These are phyloP conservation scores for Drosophila anomalata DNA, from an alignment of 2,888 invertebrate species.

Conservation along the genomic window DNA sequence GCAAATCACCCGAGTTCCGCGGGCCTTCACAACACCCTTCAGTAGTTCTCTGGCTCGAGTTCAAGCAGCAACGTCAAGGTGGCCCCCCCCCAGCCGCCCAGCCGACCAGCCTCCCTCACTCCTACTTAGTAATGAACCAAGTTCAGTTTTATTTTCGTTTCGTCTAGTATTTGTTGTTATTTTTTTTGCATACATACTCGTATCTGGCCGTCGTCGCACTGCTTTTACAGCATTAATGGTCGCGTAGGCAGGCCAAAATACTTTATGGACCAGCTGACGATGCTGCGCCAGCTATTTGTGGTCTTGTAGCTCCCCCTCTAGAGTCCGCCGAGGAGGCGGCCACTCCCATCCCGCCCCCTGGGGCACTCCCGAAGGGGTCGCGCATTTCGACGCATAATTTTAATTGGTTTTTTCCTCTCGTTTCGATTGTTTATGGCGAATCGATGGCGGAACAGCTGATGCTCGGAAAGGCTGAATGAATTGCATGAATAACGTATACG, in stretches of 20 bases:
- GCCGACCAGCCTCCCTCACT: neutral
- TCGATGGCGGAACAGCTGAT: constrained; percentile 57
- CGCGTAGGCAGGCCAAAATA: constrained; percentile 49
- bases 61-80: constrained; percentile 78
- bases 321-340: neutral
- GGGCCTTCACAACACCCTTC: constrained; percentile 71
- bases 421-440: constrained; percentile 66
- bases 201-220: constrained; percentile 28
- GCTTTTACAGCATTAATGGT: constrained; percentile 60
- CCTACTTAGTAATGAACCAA: constrained; percentile 73
- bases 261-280: constrained; percentile 71
- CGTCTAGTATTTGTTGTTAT: constrained; percentile 22
- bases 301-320: constrained; percentile 18
- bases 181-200: constrained; percentile 32
- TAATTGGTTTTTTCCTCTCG: constrained; percentile 68
- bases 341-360: constrained; percentile 6
- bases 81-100: constrained; percentile 24
- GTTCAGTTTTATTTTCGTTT: constrained; percentile 69
- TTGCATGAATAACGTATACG: constrained; percentile 40
- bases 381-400: constrained; percentile 70
- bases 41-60: constrained; percentile 72
- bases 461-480: constrained; percentile 28
- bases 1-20: constrained; percentile 29
- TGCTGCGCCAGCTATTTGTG: constrained; percentile 38
- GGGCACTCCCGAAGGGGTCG: constrained; percentile 55